Conservation (phyloP, 2,113 vertebrate genomes). For the Heliornis fulica region DNA sequence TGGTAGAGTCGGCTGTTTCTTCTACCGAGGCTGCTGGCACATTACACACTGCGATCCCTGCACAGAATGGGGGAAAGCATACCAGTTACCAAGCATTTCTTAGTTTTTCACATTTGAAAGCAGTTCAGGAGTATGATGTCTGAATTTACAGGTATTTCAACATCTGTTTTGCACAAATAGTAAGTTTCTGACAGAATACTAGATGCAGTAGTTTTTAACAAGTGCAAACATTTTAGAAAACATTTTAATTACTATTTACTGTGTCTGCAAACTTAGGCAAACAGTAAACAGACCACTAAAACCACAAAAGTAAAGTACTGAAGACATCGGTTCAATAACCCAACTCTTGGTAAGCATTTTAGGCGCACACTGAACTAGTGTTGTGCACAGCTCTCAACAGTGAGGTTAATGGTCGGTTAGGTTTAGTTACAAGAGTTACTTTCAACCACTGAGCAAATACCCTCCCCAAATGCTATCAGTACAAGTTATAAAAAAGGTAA, state of each 20-base stretch:
- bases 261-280: neutral
- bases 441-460: neutral
- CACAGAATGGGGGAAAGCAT: neutral
- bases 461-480: neutral
- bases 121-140: neutral
- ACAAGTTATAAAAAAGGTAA: neutral
- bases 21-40: conserved; percentile 96
- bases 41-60: conserved; percentile 97
- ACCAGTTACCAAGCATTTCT: neutral
- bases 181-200: neutral
- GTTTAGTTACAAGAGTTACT: neutral
- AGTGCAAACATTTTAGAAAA: neutral
- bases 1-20: conserved; percentile 94
- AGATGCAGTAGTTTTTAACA: neutral
- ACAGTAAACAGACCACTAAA: neutral
- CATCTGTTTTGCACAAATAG: neutral
- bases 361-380: neutral
- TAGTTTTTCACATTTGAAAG: neutral
- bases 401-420: neutral
- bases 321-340: neutral
- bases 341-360: neutral
- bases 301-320: neutral
- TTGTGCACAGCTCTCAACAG: neutral
- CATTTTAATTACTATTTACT: neutral
- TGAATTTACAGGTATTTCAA: neutral